Base-by-base conservation (phyloP, 2,113 vertebrate genomes). In the Pipra filicauda region DNA sequence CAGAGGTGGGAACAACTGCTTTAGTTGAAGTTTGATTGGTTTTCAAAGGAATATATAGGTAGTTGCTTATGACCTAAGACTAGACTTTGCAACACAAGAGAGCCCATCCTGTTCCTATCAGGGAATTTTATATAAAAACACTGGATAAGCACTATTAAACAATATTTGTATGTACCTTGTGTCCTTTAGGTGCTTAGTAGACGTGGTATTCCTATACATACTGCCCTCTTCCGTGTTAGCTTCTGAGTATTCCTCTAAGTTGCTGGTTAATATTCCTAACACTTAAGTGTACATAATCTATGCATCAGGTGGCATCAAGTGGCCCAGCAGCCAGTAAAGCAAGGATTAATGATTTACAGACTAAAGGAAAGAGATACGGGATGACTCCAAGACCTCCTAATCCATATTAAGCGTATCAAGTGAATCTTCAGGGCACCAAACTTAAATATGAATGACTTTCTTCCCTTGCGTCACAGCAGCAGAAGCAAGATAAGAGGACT, bases 341-440 rank as follows among this genome's bases (percentile, higher is more conserved):
- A 66, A 65, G 37, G 90, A 96, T 91, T 90, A 96, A 86, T 78
- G 78, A 88, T 44, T 74, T 66, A 92, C 66, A 89, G 77, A 73
- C 77, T 81, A 75, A 81, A 84, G 70, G 48, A 58, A 88, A 88
- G 79, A 96, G 58, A 91, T 48, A 81, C 0, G 1, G 65, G 44
- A 73, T 85, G 66, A 91, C 54, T 85, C 54, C 49, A 91, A 96
- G 80, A 92, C 54, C 66, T 91, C 73, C 58, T 88, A 87, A 92
- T 70, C 77, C 48, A 74, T 30, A 91, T 49, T 77, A 94, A 80
- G 75, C 1, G 0, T 26, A 94, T 77, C 78, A 88, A 86, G 84
- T 46, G 73, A 76, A 89, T 69, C 70, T 95, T 85, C 52, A 75
- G 44, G 55, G 49, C 62, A 83, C 37, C 62, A 62, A 86, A 88